Conservation (phyloP, 2,113 vertebrate genomes). For the Pituophis catenifer region DNA sequence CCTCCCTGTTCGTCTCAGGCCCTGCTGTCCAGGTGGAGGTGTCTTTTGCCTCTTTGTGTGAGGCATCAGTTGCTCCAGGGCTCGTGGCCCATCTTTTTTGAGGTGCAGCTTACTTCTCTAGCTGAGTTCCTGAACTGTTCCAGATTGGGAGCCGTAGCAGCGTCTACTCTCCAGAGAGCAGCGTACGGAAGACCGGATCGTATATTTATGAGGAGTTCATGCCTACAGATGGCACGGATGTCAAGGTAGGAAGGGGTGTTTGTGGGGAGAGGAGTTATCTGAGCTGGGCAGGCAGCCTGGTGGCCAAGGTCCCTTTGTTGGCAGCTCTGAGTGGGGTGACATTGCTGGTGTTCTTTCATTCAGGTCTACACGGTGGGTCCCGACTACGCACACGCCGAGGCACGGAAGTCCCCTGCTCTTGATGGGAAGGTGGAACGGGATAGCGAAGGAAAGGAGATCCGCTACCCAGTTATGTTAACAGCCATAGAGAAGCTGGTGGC, state of each 20-base stretch:
- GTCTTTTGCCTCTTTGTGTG: neutral
- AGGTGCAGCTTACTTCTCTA: too few relatives aligned
- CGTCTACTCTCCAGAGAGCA: constrained; percentile 97
- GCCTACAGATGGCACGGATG: constrained; percentile 97
- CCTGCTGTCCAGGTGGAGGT: neutral
- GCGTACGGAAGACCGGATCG: constrained; percentile 94
- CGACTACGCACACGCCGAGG: constrained; percentile 95
- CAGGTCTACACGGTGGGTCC: constrained; percentile 98
- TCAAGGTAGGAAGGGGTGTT: constrained; percentile 80
- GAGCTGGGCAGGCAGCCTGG: neutral
- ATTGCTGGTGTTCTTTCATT: neutral
- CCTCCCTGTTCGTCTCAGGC: neutral
- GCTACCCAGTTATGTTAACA: constrained; percentile 97
- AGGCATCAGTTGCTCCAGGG: neutral
- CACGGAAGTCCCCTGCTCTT: constrained; percentile 93
- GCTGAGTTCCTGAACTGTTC: constrained; percentile 5
- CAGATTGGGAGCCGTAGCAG: constrained; percentile 98
- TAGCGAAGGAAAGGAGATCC: constrained; percentile 96
- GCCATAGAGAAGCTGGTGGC: constrained; percentile 98
- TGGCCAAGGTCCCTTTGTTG: too few relatives aligned
- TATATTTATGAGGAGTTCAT: constrained; percentile 99
- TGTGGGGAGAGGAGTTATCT: neutral
- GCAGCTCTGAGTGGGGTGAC: fast-evolving
- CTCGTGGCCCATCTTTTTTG: fast-evolving
- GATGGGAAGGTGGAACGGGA: constrained; percentile 98